These are phyloP conservation scores for Peribatodes rhomboidaria DNA, from an alignment of 2,888 invertebrate genomes.

Conservation along the genomic window DNA sequence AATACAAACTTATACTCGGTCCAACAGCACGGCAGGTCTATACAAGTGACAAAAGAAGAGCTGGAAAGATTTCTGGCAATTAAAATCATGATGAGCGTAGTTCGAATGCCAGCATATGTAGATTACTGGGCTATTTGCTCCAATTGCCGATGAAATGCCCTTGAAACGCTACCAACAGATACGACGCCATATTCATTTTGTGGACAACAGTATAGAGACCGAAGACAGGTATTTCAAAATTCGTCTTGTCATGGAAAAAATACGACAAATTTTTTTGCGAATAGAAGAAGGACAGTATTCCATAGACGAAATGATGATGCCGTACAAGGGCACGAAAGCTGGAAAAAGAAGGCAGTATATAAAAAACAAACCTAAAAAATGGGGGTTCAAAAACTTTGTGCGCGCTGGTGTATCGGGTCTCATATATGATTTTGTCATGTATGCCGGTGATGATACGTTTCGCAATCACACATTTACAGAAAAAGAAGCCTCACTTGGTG, in stretches of 20 bases:
- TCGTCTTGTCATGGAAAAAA: background rate
- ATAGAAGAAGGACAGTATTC: background rate
- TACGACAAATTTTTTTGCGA: background rate
- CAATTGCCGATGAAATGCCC: conserved; percentile 8
- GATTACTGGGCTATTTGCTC: conserved; percentile 11
- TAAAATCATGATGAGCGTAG: conserved; percentile 2
- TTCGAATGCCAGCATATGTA: conserved; percentile 8
- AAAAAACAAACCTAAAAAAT: background rate
- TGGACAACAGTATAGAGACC: conserved; percentile 1
- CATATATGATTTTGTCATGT: conserved; percentile 3
- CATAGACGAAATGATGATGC: background rate
- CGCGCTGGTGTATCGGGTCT: background rate
- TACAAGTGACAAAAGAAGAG: background rate
- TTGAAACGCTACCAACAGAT: conserved; percentile 9
- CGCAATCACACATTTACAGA: background rate
- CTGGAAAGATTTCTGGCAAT: background rate
- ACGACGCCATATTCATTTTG: conserved; percentile 3
- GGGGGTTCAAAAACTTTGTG: conserved; percentile 8
- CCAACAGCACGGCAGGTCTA: background rate
- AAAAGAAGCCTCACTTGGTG: background rate
- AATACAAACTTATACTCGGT: background rate
- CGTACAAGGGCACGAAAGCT: conserved; percentile 6
- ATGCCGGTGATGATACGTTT: conserved; percentile 3
- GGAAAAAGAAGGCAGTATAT: background rate
- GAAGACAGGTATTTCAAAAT: background rate